phyloP scores from a whole-genome alignment of 2,797 vertebrate genomes.

The Anguilla pacifica region DNA sequence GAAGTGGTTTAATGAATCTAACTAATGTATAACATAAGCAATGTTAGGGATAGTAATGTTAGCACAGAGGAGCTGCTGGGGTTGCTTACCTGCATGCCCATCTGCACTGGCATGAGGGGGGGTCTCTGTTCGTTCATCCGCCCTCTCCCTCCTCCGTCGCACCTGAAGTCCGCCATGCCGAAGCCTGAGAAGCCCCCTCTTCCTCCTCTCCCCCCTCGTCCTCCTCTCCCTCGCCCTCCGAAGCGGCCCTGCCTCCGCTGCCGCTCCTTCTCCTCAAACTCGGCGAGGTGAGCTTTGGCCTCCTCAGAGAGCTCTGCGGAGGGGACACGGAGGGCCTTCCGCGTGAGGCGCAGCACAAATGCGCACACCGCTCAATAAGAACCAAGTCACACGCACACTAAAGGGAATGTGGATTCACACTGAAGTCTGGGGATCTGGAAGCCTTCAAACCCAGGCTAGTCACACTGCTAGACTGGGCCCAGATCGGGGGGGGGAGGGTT shows the following conservation, averaged over 20 bases:
- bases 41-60: not conserved
- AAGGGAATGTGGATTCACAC: too few relatives aligned
- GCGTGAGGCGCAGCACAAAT: too few relatives aligned
- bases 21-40: too few relatives aligned
- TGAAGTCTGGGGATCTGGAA: too few relatives aligned
- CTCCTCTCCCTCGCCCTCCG: conserved; percentile 71
- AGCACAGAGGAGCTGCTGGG: not conserved
- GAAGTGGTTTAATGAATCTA: not conserved
- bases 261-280: conserved; percentile 90
- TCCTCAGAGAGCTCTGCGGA: conserved; percentile 90
- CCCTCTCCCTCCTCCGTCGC: conserved; percentile 75
- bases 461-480: too few relatives aligned
- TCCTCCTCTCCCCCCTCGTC: conserved; percentile 63
- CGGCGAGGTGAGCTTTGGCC: conserved; percentile 89
- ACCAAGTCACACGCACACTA: too few relatives aligned
- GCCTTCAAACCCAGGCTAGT: too few relatives aligned
- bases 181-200: conserved; percentile 61
- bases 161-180: conserved; percentile 79
- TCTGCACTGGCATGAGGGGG: conserved; percentile 79
- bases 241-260: conserved; percentile 86
- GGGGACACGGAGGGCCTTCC: not conserved
- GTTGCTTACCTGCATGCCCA: conserved; percentile 80
- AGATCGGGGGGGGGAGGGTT: too few relatives aligned
- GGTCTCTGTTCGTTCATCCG: conserved; percentile 85
- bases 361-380: too few relatives aligned